A percentile compares a stretch with the other conserved stretches of the same genome.
Evolutionary conservation across 2,888 invertebrate genomes (phyloP).

Genomic region (Spicauda simplicius): DNA sequence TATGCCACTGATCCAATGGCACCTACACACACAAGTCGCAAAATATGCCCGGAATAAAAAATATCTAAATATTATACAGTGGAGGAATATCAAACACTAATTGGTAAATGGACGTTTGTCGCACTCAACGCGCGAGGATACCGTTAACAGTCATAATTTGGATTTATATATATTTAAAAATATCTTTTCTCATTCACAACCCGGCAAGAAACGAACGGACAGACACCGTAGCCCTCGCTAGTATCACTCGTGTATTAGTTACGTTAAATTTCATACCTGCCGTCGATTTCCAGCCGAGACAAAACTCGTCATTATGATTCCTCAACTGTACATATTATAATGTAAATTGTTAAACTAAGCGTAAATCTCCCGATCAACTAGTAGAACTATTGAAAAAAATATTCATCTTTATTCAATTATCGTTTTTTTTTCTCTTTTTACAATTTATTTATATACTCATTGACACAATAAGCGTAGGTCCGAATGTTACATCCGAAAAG

Average conservation of each 20-base stretch:
- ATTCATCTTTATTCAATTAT: constrained; percentile 50
- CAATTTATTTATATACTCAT: constrained; percentile 57
- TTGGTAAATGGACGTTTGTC: constrained; percentile 75
- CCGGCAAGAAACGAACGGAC: constrained; percentile 18
- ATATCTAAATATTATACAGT: constrained; percentile 77
- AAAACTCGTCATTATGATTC: constrained; percentile 50
- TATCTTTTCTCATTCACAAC: constrained; percentile 11
- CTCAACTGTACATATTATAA: constrained; percentile 67
- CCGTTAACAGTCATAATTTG: constrained; percentile 37
- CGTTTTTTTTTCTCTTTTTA: constrained; percentile 44
- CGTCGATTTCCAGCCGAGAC: not conserved
- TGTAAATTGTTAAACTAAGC: constrained; percentile 59
- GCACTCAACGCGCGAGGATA: constrained; percentile 38
- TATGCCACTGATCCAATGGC: constrained; percentile 41
- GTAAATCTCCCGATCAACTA: constrained; percentile 58
- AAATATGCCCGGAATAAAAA: constrained; percentile 59
- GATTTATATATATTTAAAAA: constrained; percentile 32
- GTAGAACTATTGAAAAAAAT: constrained; percentile 65
- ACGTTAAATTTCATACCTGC: not conserved
- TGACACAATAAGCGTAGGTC: constrained; percentile 68
- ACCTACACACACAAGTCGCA: constrained; percentile 53
- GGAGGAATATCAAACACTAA: constrained; percentile 72
- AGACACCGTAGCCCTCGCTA: constrained; percentile 1
- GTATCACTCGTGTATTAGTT: not conserved
- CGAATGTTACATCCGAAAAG: constrained; percentile 42